Conservation (phyloP, 2,113 vertebrate genomes). For the Podocnemis expansa region DNA sequence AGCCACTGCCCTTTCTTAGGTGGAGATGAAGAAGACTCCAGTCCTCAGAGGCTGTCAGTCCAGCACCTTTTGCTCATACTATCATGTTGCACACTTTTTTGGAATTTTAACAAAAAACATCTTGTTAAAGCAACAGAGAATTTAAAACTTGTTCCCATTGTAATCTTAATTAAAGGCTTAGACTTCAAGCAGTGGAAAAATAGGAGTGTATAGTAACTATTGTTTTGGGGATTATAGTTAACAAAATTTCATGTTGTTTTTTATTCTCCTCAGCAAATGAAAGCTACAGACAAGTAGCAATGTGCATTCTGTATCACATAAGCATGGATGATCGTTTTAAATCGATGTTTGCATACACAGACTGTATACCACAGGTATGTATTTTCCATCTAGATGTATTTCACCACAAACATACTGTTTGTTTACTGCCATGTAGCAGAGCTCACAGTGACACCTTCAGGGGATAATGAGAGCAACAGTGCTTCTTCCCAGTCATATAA, state of each 20-base stretch:
- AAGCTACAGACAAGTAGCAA: conserved; percentile 90
- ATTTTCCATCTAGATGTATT: not conserved
- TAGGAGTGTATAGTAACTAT: not conserved
- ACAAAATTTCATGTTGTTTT: not conserved
- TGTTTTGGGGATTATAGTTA: not conserved
- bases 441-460: conserved; percentile 57
- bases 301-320: conserved; percentile 96
- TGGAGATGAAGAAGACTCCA: not conserved
- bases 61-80: not conserved
- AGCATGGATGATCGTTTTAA: conserved; percentile 93
- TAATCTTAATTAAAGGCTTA: not conserved
- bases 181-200: not conserved
- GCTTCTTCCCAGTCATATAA: not conserved
- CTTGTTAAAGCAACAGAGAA: not conserved
- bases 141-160: not conserved
- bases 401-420: not conserved
- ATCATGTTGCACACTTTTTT: not conserved
- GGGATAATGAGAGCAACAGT: not conserved
- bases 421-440: not conserved
- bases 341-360: conserved; percentile 93
- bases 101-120: not conserved
- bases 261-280: conserved; percentile 86
- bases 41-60: not conserved
- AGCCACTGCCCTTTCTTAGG: not conserved
- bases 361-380: conserved; percentile 94